phyloP scores from a whole-genome alignment of 1,140 invertebrate species.

The Chironomus striatipennis region DNA sequence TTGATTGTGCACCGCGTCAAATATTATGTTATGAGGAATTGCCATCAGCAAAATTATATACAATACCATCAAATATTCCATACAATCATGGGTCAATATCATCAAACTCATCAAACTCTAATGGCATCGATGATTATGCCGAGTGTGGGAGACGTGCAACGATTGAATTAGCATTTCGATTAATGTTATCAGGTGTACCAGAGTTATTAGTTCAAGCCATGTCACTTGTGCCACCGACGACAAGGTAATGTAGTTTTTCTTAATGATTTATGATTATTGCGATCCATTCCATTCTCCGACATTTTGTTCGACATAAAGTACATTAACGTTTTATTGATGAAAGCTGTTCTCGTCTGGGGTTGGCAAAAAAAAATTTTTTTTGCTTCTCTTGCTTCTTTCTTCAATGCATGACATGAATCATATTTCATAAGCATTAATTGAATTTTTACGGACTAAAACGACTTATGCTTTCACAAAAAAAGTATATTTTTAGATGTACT shows the following conservation, averaged over 20 bases:
- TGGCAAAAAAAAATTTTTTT: neutral
- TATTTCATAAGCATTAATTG: too few species aligned
- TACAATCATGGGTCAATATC: slow-evolving; percentile 22
- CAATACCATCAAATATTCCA: slow-evolving; percentile 26
- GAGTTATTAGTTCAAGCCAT: slow-evolving; percentile 72
- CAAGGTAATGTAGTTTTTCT: slow-evolving; percentile 41
- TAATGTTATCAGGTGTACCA: slow-evolving; percentile 62
- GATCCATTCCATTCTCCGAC: too few species aligned
- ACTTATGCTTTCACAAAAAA: neutral
- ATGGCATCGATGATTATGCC: slow-evolving; percentile 33
- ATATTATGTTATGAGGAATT: slow-evolving; percentile 48
- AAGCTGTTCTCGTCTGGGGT: neutral
- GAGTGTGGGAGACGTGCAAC: slow-evolving; percentile 50
- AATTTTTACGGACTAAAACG: too few species aligned
- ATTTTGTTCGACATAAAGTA: neutral
- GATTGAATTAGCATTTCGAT: slow-evolving; percentile 68
- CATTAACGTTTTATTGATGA: neutral
- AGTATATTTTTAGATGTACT: neutral
- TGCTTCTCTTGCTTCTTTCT: neutral
- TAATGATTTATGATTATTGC: slow-evolving; percentile 24
- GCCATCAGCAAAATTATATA: slow-evolving; percentile 35
- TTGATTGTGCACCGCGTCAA: slow-evolving; percentile 74
- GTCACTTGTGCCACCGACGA: slow-evolving; percentile 60
- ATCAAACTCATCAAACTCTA: slow-evolving; percentile 27
- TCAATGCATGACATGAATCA: too few species aligned